These are phyloP conservation scores for Cryptoblepharus egeriae DNA, from an alignment of 2,797 vertebrate genomes.

Conservation along the genomic window DNA sequence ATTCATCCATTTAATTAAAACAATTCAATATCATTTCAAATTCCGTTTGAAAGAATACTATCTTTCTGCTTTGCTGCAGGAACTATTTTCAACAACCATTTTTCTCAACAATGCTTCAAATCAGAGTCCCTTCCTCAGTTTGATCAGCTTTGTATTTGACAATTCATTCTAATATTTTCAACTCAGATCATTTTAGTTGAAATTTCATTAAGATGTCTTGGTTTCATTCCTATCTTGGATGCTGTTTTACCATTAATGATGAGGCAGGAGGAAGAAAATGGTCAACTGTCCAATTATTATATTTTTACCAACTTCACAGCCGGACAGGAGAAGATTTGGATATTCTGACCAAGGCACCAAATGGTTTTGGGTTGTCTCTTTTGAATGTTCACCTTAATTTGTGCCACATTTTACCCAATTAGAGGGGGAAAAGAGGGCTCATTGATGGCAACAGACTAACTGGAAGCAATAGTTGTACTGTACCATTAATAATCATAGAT, in stretches of 20 bases:
- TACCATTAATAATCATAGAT: background rate
- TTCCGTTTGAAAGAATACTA: background rate
- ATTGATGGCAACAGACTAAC: background rate
- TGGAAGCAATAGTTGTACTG: background rate
- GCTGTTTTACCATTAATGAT: background rate
- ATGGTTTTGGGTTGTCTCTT: background rate
- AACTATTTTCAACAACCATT: background rate
- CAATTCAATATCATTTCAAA: background rate
- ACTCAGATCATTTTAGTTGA: background rate
- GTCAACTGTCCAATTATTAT: background rate
- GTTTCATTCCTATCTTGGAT: background rate
- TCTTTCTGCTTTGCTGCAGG: too few species aligned
- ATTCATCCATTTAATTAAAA: background rate
- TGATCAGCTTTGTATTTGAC: background rate
- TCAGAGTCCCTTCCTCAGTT: too few species aligned
- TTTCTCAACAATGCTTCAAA: background rate
- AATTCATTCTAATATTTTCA: background rate
- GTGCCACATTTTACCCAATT: background rate
- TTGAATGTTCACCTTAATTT: background rate
- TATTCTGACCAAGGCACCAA: background rate
- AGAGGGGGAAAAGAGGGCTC: background rate
- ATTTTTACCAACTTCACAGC: background rate
- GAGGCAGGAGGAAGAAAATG: too few species aligned
- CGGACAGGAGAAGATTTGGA: background rate
- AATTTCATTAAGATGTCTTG: background rate